Evolutionary conservation across 2,888 invertebrate genomes (phyloP), one percentile per base, ranked within the genome.

Genomic region (Troides oblongomaculatus): DNA sequence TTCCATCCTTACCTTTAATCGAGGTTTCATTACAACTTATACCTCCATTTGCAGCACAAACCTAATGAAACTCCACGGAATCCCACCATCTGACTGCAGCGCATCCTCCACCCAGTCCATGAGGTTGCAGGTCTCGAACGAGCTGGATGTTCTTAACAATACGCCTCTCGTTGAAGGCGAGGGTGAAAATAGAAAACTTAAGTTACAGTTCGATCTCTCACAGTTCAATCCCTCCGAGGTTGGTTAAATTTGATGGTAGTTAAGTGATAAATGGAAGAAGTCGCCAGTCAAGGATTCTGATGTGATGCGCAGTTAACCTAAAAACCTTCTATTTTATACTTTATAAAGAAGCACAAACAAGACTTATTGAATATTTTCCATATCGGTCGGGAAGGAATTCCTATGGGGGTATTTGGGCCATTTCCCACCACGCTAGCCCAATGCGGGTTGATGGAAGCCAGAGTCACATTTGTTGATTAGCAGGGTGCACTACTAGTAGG

Each of bases 161-260:
- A 98, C 97, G 17, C 98, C 98, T 0, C 93, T 98, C 66, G 97
- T 97, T 77, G 95, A 97, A 87, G 97, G 97, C 70, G 97, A 97
- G 78, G 97, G 97, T 58, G 96, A 97, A 82, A 96, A 95, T 81
- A 98, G 97, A 89, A 95, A 95, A 82, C 93, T 99, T 79, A 97
- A 97, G 85, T 93, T 99, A 72, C 95, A 98, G 85, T 99, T 99
- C 89, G 98, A 99, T 88, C 97, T 99, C 75, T 97, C 97, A 79
- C 97, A 98, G 85, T 99, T 98, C 73, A 95, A 96, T 71, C 96
- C 96, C 60, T 96, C 97, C 86, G 99, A 99, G 94, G 98, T 98
- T 80, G 96, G 70, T 66, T 63, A 50, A n/a, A 12, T 46, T 21
- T 73, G 46, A 17, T 17, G 0, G 50, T 50, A 50, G 17, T 50